Evolutionary conservation across 2,888 invertebrate genomes (phyloP), one percentile per base, ranked within the genome.

Genomic region (Polyommatus icarus): DNA sequence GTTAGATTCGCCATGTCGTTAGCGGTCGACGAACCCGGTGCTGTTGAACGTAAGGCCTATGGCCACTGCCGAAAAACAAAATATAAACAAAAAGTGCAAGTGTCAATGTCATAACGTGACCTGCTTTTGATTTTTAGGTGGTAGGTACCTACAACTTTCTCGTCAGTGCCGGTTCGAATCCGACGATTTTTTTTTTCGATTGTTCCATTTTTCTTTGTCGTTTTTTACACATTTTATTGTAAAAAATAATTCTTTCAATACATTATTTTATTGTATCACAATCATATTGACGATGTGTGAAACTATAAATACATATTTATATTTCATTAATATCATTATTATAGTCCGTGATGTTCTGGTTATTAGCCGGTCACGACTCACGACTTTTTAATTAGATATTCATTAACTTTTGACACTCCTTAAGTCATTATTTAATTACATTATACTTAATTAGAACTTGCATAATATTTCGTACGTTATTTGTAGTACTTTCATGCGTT

Each of bases 1-100:
- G 83, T 83, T 81, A 84, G 82, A 84, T 85, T 85, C 83, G 82
- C 82, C 80, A 81, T 82, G 79, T 83, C 87, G 88, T 89, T 88
- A 85, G 89, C 83, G 85, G 88, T 90, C 91, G 87, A 85, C 88
- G 92, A 92, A 89, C 92, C 89, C 87, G 83, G 88, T 91, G 92
- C 89, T 92, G 90, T 90, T 93, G 92, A 92, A 84, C 84, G 84
- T 80, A 79, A 80, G 80, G 81, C 77, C 79, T 76, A 80, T 79
- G 71, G 61, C 12, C 71, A 78, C 77, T 73, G 72, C 12, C 71
- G 18, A 76, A 72, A 77, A 72, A 71, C 72, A 29, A 77, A 36
- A 78, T 59, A 76, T 72, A 77, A n/a, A 78, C 78, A 59, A 81
- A 40, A 72, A 72, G 71, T 50, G 57, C 72, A 73, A 71, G 32